phyloP scores from a whole-genome alignment of 2,113 vertebrate genomes.

The Nyctereutes procyonoides region DNA sequence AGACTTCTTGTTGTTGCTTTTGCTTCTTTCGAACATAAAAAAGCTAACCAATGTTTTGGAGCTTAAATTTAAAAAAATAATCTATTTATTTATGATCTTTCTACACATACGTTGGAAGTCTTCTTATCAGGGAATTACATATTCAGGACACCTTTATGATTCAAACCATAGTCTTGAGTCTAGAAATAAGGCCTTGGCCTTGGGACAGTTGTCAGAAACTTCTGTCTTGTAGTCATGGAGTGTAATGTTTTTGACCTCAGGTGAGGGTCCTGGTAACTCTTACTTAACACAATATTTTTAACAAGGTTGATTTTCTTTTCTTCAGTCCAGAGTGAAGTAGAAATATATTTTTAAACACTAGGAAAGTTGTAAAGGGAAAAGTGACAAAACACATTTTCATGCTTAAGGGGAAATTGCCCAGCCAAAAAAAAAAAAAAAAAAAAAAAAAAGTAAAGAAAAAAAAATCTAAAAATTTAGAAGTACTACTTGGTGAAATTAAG shows the following conservation, averaged over 20 bases:
- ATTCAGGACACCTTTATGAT: background rate
- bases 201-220: background rate
- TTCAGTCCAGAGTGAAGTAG: background rate
- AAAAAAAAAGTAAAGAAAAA: background rate
- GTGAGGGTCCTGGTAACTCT: background rate
- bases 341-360: background rate
- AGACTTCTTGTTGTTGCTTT: background rate
- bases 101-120: background rate
- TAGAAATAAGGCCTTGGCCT: background rate
- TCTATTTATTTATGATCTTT: background rate
- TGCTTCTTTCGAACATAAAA: constrained; percentile 2
- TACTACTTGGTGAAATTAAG: background rate
- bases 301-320: background rate
- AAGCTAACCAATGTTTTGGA: background rate
- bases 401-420: background rate
- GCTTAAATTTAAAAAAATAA: background rate
- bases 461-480: background rate
- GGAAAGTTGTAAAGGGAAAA: background rate
- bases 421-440: background rate
- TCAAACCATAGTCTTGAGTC: background rate
- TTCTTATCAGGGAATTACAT: background rate
- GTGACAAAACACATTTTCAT: background rate
- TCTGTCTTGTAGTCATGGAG: background rate
- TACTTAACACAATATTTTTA: background rate
- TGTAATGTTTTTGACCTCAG: background rate